phyloP scores from a whole-genome alignment of 2,888 invertebrate genomes.

The Papilio gigon region DNA sequence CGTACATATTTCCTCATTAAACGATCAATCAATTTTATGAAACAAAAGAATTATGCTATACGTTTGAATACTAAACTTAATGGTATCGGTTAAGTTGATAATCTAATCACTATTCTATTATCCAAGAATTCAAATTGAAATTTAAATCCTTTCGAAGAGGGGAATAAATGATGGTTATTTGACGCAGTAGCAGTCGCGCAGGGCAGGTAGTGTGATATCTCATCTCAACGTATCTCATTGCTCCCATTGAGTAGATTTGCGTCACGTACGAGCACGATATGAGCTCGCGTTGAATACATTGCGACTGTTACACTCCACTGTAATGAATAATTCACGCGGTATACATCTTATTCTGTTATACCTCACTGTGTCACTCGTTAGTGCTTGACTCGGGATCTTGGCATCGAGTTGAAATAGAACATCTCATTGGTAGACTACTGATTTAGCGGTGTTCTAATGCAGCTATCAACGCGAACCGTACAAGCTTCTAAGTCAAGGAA shows the following conservation, averaged over 20 bases:
- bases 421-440: neutral
- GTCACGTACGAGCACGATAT: conserved; percentile 60
- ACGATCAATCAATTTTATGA: neutral
- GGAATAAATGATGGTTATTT: conserved; percentile 23
- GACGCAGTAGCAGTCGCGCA: conserved; percentile 33
- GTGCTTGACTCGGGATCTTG: conserved; percentile 21
- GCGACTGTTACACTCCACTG: conserved; percentile 47
- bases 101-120: neutral
- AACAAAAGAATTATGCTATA: neutral
- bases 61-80: neutral
- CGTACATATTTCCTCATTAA: neutral
- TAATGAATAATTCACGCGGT: conserved; percentile 46
- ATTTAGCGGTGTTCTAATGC: neutral
- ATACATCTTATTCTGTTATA: conserved; percentile 28
- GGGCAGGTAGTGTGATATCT: conserved; percentile 47
- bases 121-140: neutral
- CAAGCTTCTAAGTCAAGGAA: no score
- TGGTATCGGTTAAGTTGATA: neutral
- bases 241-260: conserved; percentile 66
- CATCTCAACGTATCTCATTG: conserved; percentile 52
- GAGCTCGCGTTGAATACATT: conserved; percentile 61
- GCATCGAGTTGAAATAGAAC: neutral
- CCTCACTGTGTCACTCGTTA: conserved; percentile 5
- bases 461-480: neutral
- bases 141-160: conserved; percentile 1